phyloP scores from a whole-genome alignment of 2,797 vertebrate genomes.

The Sebastes goodei region DNA sequence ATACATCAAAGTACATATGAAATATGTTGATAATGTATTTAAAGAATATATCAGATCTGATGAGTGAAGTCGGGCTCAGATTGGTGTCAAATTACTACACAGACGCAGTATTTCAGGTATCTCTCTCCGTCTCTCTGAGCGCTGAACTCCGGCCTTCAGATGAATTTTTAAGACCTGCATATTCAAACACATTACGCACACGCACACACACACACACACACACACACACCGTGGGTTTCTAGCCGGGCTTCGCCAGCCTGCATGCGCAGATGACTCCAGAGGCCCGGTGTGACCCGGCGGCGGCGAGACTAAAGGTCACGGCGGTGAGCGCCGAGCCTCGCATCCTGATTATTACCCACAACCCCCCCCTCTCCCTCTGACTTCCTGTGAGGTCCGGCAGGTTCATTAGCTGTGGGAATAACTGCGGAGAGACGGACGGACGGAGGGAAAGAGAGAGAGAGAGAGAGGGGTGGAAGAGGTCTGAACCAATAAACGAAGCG shows the following conservation, averaged over 20 bases:
- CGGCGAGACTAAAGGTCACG: constrained; percentile 82
- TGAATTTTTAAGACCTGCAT: constrained; percentile 56
- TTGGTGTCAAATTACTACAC: background rate
- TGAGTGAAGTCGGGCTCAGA: background rate
- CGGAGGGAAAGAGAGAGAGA: background rate
- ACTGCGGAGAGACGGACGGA: constrained; percentile 54
- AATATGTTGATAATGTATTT: background rate
- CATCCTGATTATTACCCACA: constrained; percentile 87
- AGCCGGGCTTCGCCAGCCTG: constrained; percentile 27
- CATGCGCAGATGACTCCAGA: constrained; percentile 71
- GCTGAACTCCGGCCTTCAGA: constrained; percentile 29
- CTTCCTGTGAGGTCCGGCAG: constrained; percentile 89
- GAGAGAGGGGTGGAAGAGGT: background rate
- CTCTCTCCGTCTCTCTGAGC: constrained; percentile 5
- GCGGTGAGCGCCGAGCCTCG: constrained; percentile 82
- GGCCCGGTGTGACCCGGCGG: constrained; percentile 81
- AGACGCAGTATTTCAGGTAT: background rate
- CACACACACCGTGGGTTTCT: constrained; percentile 2
- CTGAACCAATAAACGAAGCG: constrained; percentile 40
- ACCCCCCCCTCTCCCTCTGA: constrained; percentile 70
- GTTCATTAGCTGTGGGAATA: constrained; percentile 94
- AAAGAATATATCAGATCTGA: background rate
- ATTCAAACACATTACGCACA: constrained; percentile 42
- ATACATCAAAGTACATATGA: background rate
- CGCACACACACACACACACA: background rate